Base-by-base conservation (phyloP, 2,797 vertebrate genomes). In the Syngnathus rostellatus region DNA sequence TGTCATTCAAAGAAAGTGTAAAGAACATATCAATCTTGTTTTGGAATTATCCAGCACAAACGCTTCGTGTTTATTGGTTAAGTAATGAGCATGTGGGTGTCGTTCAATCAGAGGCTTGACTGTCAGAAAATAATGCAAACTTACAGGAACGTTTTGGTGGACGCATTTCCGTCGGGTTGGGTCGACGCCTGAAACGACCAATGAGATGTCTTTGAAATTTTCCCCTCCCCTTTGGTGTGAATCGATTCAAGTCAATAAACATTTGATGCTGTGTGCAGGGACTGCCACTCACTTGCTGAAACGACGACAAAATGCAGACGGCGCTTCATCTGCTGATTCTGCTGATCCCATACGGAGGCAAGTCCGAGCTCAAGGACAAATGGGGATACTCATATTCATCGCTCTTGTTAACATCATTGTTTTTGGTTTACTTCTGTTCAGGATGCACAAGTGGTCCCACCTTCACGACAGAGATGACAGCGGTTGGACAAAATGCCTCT, bases 151-250 rank as follows among this genome's bases (percentile, higher is more conserved):
- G 45, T 53, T 38, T 45, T 6, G n/a, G 11, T 43, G 0, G 59
- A 19, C 31, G 31, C 0, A 31, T 68, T 72, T 79, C 3, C 57
- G 41, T 40, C 60, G 39, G 51, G 21, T 11, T 63, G 41, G 1
- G 12, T 2, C 54, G 54, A 31, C 12, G 14, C 40, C 43, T 51
- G 11, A 54, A 54, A 10, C 2, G 51, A 60, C 71, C 69, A 77
- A 73, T 78, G 64, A 63, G 38, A 61, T 38, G 39, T 19, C 11
- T 51, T 19, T 48, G 5, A 64, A 43, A 23, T 25, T 8, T 63
- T 21, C 39, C 31, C 75, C 65, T 65, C 65, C 70, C 69, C 63
- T 63, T 63, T 62, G 54, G 5, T 37, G 21, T 50, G 8, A 3
- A 40, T 40, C 11, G n/a, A 23, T 61, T 61, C 59, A 21, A 43